Percentiles rank a stretch among this genome's conserved stretches.
Evolutionary conservation across 2,888 invertebrate genomes (phyloP).

Genomic region (Archips crataeganus): DNA sequence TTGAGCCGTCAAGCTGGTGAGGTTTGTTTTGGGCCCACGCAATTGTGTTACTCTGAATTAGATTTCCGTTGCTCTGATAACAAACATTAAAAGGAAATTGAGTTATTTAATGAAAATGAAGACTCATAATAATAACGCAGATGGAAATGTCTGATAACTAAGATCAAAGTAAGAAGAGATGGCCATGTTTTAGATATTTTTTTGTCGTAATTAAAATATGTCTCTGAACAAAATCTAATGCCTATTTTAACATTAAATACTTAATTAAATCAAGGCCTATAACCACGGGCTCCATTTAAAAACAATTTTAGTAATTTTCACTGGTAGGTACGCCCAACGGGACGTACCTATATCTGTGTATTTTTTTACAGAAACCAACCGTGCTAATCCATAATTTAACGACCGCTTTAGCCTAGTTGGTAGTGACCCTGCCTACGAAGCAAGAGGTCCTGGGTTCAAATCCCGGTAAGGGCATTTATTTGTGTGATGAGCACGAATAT

Average conservation of each 20-base stretch:
- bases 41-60: constrained; percentile 47
- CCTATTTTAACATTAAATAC: not conserved
- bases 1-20: constrained; percentile 48
- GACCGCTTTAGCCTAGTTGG: no score
- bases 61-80: constrained; percentile 43
- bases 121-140: constrained; percentile 25
- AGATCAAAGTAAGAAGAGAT: constrained; percentile 32
- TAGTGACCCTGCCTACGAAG: no score
- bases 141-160: constrained; percentile 30
- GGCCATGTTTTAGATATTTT: not conserved
- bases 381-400: no score
- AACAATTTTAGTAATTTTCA: no score
- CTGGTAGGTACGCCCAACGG: no score
- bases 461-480: no score
- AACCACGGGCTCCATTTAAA: no score
- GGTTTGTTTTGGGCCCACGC: constrained; percentile 39
- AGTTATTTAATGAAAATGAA: constrained; percentile 40
- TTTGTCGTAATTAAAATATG: not conserved
- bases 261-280: no score
- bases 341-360: no score
- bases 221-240: not conserved
- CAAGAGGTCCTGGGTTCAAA: no score
- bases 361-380: no score
- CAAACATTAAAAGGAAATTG: constrained; percentile 44
- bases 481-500: no score